Percentiles rank a stretch among this genome's conserved stretches.
Evolutionary conservation across 30 jellyfish, hydroid and myxozoan species (phyloP).

Genomic region (Phacellophora camtschatica): DNA sequence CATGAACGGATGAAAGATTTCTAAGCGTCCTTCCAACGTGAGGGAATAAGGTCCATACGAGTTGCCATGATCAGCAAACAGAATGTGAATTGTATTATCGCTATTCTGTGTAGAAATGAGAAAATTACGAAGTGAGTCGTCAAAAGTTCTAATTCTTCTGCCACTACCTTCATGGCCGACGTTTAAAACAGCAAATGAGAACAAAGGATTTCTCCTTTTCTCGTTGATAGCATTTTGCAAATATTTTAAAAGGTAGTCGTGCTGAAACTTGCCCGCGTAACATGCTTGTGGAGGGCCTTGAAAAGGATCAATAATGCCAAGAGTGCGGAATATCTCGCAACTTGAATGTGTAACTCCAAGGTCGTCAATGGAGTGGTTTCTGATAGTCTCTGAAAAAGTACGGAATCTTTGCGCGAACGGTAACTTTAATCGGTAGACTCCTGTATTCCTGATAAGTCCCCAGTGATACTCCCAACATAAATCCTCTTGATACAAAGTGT

Average conservation of each 20-base stretch:
- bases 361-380: conserved; percentile 25
- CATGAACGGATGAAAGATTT: conserved; percentile 68
- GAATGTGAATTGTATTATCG: conserved; percentile 34
- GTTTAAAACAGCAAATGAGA: conserved; percentile 38
- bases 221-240: neutral
- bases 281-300: conserved; percentile 48
- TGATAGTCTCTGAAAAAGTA: conserved; percentile 33
- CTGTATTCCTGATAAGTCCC: conserved; percentile 68
- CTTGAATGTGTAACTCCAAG: conserved; percentile 60
- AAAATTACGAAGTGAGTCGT: conserved; percentile 25
- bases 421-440: neutral
- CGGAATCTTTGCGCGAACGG: conserved; percentile 4
- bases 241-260: conserved; percentile 41
- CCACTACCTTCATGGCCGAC: conserved; percentile 88
- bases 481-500: conserved; percentile 79
- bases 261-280: conserved; percentile 45
- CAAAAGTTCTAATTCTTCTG: conserved; percentile 66
- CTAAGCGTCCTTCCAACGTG: conserved; percentile 61
- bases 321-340: conserved; percentile 51
- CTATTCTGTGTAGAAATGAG: neutral
- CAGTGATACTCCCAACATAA: conserved; percentile 74
- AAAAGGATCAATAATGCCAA: conserved; percentile 58
- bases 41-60: conserved; percentile 64
- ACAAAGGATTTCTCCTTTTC: neutral
- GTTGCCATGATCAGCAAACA: conserved; percentile 88